phyloP scores from a whole-genome alignment of 2,113 vertebrate species.

The Porphyrio hochstetteri region DNA sequence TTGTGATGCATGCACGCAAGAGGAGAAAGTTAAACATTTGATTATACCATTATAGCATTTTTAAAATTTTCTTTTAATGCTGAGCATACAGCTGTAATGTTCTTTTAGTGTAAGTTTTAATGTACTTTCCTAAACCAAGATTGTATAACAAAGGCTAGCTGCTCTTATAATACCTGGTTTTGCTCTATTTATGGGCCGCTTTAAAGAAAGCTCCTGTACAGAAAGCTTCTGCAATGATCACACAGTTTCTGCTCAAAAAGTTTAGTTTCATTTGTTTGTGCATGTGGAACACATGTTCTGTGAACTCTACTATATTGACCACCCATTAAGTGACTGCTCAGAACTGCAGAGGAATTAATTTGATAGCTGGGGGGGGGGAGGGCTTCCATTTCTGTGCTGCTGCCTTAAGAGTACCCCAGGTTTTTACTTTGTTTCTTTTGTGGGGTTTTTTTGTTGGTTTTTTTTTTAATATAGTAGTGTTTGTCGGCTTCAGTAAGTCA shows the following conservation, averaged over 20 bases:
- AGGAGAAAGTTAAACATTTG: not conserved
- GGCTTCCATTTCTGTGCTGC: not conserved
- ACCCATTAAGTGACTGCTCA: not conserved
- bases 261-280: not conserved
- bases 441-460: not conserved
- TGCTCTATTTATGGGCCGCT: not conserved
- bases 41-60: not conserved
- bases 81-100: not conserved
- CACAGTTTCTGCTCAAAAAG: not conserved
- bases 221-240: not conserved
- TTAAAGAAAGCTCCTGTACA: not conserved
- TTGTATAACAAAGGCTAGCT: not conserved
- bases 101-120: constrained; percentile 1
- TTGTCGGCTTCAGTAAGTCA: not conserved
- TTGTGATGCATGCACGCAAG: not conserved
- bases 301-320: not conserved
- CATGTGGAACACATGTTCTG: not conserved
- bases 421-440: not conserved
- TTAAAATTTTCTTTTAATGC: not conserved
- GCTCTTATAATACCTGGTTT: not conserved
- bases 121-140: not conserved
- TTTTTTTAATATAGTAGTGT: not conserved
- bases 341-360: not conserved
- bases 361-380: accelerated
- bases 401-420: not conserved